Percentiles rank a stretch among this genome's conserved stretches.
These are phyloP conservation scores for Phthorimaea operculella DNA, from an alignment of 1,140 invertebrate genomes.

Conservation along the genomic window DNA sequence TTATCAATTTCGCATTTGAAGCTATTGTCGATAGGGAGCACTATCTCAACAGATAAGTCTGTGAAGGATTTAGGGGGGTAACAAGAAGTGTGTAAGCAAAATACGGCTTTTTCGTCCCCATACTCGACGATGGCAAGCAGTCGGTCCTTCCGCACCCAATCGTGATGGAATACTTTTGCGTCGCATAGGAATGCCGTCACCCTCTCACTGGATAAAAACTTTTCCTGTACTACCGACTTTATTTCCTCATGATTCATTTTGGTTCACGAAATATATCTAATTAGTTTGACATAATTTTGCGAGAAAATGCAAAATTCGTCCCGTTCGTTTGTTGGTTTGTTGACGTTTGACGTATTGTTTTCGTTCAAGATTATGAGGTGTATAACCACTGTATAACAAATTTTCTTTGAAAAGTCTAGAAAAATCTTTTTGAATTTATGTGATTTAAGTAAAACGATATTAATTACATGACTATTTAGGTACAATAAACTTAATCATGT, in stretches of 20 bases:
- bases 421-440: too few species aligned
- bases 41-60: slow-evolving; percentile 77
- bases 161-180: slow-evolving; percentile 57
- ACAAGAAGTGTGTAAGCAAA: slow-evolving; percentile 59
- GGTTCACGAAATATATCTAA: slow-evolving; percentile 20
- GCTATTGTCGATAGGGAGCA: slow-evolving; percentile 79
- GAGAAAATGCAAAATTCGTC: slow-evolving; percentile 10
- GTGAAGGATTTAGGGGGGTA: slow-evolving; percentile 73
- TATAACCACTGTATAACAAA: too few species aligned
- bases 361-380: neutral
- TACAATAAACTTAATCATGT: too few species aligned
- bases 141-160: slow-evolving; percentile 58
- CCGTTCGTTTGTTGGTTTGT: slow-evolving; percentile 9
- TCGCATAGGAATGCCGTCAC: slow-evolving; percentile 62
- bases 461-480: too few species aligned
- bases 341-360: slow-evolving; percentile 8
- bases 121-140: slow-evolving; percentile 62
- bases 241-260: slow-evolving; percentile 63
- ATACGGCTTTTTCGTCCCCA: slow-evolving; percentile 63
- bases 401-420: too few species aligned
- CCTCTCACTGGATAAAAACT: slow-evolving; percentile 72
- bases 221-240: slow-evolving; percentile 69
- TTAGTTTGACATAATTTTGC: slow-evolving; percentile 15
- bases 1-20: slow-evolving; percentile 80
- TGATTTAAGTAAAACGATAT: too few species aligned